Base-by-base conservation (phyloP, 2,797 vertebrate species). In the Selene dorsalis region DNA sequence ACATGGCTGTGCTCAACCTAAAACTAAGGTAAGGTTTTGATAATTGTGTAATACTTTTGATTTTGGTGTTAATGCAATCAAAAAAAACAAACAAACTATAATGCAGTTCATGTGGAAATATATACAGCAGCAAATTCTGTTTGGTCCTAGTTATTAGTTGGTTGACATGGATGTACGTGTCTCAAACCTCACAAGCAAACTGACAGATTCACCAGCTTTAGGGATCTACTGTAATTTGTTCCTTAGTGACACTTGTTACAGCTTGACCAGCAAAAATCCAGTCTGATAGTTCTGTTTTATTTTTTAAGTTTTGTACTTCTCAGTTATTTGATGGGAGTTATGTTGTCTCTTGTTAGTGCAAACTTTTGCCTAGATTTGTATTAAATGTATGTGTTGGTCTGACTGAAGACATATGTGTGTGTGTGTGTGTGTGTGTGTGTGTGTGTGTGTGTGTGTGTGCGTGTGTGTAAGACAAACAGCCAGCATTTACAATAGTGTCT, bases 401-500 rank as follows among this genome's bases (percentile, higher is more conserved):
- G n/a, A n/a, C n/a, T n/a, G n/a, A n/a, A n/a, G n/a, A n/a, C n/a
- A n/a, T n/a, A n/a, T n/a, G 17, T 47, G 17, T 18, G 18, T 20
- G 0, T 47, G 18, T 47, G 18, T 18, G 45, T 47, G 45, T 47
- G 18, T 47, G 45, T 47, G 18, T 47, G 45, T 47, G 45, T 47
- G 45, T 47, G 18, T 47, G 24, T 77, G 62, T 56, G 32, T 61
- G 53, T 45, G 50, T 18, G 28, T 70, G 75, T 43, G 32, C 66
- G 52, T 75, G 47, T 73, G 65, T 75, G 62, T 56, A n/a, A 47
- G 39, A 84, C 70, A 76, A 60, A 48, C 52, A 56, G 30, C 24
- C 80, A 71, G 68, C 64, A 52, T 75, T 80, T 78, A 75, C 77
- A 79, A 53, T 73, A 26, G 39, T 84, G 77, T 78, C 72, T 87